These are phyloP conservation scores for Portunus trituberculatus DNA, from an alignment of 1,140 invertebrate species.

Conservation along the genomic window DNA sequence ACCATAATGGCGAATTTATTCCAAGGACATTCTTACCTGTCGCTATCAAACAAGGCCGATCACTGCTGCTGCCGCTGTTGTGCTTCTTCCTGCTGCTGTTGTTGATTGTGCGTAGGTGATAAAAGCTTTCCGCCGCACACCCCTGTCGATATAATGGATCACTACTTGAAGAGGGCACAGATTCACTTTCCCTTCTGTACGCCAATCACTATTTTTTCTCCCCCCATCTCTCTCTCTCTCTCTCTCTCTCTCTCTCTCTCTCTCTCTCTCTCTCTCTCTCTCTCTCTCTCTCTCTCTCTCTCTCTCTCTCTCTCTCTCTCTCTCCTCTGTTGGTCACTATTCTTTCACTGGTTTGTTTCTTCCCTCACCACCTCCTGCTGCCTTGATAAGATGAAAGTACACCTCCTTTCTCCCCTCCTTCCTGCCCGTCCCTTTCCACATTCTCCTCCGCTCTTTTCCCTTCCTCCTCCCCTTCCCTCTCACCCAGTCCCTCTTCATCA, in stretches of 20 bases:
- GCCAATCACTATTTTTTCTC: slow-evolving; percentile 2
- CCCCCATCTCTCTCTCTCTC: no score
- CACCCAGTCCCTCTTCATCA: neutral
- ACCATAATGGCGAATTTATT: neutral
- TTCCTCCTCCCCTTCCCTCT: neutral
- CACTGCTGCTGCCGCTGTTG: neutral
- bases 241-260: neutral
- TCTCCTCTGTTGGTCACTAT: neutral
- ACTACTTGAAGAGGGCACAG: neutral
- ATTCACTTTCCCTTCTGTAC: neutral
- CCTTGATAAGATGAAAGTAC: neutral
- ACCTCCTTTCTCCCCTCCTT: neutral
- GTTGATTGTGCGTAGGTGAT: neutral
- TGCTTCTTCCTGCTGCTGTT: no score
- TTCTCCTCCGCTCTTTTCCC: neutral
- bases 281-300: no score
- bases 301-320: neutral
- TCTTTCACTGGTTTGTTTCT: slow-evolving; percentile 11
- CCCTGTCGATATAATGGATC: neutral
- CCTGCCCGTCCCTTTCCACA: neutral
- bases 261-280: neutral
- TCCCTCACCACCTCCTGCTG: neutral
- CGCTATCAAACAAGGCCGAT: neutral
- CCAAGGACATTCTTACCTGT: neutral
- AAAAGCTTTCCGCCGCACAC: neutral